Conservation (phyloP, 1,140 invertebrate genomes). For the Sarcophaga peregrina region DNA sequence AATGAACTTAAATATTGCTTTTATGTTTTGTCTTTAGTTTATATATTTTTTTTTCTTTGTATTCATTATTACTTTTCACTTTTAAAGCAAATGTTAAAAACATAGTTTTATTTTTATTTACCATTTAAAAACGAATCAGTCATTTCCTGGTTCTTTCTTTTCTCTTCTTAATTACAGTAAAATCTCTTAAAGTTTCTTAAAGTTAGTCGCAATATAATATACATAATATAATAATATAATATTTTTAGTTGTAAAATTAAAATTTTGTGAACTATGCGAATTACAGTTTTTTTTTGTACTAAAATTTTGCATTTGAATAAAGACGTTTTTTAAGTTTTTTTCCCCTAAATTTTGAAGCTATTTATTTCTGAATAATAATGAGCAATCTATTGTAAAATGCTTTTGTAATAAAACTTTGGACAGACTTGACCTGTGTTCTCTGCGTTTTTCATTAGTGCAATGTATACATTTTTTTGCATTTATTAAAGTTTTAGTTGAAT, state of each 20-base stretch:
- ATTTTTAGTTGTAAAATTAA: neutral
- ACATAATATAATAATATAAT: too few relatives aligned
- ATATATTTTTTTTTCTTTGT: too few relatives aligned
- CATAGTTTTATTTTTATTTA: too few relatives aligned
- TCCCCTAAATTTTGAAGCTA: neutral
- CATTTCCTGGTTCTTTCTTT: neutral
- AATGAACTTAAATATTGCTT: too few relatives aligned
- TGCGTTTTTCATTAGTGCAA: neutral
- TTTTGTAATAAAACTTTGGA: neutral
- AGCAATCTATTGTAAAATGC: neutral
- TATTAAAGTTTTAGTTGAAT: neutral
- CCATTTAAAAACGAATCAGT: neutral
- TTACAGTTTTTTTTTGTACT: neutral
- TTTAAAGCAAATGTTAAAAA: too few relatives aligned
- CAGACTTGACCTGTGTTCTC: conserved; percentile 14
- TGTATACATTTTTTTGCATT: neutral
- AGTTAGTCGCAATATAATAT: too few relatives aligned
- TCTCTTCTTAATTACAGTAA: neutral
- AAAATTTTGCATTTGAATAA: conserved; percentile 11
- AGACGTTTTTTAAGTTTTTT: conserved; percentile 11
- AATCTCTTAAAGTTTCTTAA: too few relatives aligned
- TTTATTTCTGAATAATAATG: neutral
- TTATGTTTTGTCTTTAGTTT: too few relatives aligned
- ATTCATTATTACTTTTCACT: too few relatives aligned
- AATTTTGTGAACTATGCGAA: neutral